Conservation (phyloP, 1,140 invertebrate genomes). For the Pseudomyrmex sp. region DNA sequence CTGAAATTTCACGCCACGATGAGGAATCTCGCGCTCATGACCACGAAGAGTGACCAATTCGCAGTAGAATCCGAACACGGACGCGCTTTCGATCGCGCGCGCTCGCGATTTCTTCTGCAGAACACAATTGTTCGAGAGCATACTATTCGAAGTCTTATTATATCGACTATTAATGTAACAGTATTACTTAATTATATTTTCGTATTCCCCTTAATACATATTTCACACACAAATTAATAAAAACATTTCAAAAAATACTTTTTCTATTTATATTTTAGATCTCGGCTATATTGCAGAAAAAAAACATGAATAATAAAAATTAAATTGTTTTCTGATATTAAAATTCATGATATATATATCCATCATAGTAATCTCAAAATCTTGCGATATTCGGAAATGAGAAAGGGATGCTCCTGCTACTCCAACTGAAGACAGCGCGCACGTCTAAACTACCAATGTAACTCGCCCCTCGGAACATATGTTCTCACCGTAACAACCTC, state of each 20-base stretch:
- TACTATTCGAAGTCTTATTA: background rate
- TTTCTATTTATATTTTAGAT: too few species aligned
- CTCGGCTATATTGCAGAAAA: background rate
- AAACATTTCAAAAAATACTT: too few species aligned
- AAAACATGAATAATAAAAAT: background rate
- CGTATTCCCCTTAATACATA: too few species aligned
- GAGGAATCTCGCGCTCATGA: slow-evolving; percentile 31
- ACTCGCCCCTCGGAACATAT: background rate
- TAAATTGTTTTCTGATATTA: too few species aligned
- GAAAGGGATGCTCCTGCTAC: background rate
- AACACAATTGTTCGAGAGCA: background rate
- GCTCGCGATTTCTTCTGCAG: background rate
- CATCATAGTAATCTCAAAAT: background rate
- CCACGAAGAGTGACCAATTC: slow-evolving; percentile 17
- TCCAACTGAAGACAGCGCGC: background rate
- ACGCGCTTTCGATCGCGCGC: slow-evolving; percentile 6
- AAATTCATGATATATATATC: background rate
- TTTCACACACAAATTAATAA: too few species aligned
- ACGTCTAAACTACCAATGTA: background rate
- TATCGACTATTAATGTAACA: too few species aligned
- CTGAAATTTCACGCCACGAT: slow-evolving; percentile 44
- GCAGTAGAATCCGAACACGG: background rate
- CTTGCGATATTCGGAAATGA: background rate
- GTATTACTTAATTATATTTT: too few species aligned
- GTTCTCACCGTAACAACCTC: background rate